These are phyloP conservation scores for Marmota monax DNA, from an alignment of 2,113 vertebrate species.

Conservation along the genomic window DNA sequence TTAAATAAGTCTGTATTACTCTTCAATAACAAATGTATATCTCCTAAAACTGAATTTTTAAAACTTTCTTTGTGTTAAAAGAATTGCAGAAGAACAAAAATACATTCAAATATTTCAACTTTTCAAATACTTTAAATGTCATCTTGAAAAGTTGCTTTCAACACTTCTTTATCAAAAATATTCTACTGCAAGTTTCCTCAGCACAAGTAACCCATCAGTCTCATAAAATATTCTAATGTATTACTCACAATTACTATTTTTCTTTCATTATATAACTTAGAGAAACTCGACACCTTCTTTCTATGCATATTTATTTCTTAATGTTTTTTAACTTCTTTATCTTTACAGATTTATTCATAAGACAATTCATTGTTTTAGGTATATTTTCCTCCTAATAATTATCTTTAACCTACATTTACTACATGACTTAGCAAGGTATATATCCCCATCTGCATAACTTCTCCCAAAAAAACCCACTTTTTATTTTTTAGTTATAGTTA, in stretches of 20 bases:
- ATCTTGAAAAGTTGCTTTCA: constrained; percentile 34
- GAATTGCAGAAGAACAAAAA: not conserved
- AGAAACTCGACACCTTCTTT: constrained; percentile 35
- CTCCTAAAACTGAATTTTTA: not conserved
- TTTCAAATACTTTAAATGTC: not conserved
- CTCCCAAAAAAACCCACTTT: not conserved
- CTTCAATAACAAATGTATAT: not conserved
- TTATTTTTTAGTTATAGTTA: too few relatives aligned
- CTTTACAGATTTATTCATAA: constrained; percentile 19
- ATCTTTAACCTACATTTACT: constrained; percentile 6
- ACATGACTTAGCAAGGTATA: not conserved
- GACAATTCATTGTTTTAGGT: constrained; percentile 17
- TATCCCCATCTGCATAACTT: not conserved
- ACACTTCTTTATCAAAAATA: constrained; percentile 17
- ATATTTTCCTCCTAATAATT: constrained; percentile 34
- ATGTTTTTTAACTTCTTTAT: constrained; percentile 47
- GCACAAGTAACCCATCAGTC: too few relatives aligned
- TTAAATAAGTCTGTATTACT: not conserved
- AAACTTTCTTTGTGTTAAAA: not conserved
- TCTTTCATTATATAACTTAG: not conserved
- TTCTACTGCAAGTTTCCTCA: not conserved
- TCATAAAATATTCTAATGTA: not conserved
- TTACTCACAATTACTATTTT: constrained; percentile 28
- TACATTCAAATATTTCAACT: not conserved
- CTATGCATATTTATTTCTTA: constrained; percentile 17